Evolutionary conservation across 2,797 vertebrate genomes (phyloP).

Genomic region (Rousettus madagascariensis): DNA sequence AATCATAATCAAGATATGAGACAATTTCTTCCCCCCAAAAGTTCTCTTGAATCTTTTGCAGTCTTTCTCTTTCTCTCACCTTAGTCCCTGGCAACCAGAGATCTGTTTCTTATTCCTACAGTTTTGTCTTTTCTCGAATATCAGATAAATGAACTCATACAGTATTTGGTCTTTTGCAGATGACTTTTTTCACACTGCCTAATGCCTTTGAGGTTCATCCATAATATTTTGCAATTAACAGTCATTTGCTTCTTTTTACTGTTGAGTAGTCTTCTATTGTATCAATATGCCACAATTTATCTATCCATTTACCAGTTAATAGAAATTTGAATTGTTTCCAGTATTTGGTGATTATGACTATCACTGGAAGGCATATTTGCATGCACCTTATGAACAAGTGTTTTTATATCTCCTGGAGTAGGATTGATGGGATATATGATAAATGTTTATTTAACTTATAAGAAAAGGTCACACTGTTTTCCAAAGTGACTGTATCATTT

Average conservation of each 20-base stretch:
- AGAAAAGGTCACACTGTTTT: not conserved
- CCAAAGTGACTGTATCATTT: not conserved
- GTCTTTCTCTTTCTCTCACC: fast-evolving
- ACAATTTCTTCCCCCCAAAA: not conserved
- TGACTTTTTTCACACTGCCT: not conserved
- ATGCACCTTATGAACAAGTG: not conserved
- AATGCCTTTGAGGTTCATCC: not conserved
- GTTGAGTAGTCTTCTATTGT: not conserved
- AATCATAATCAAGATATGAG: not conserved
- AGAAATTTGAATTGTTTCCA: slow-evolving; percentile 5
- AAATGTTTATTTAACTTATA: not conserved
- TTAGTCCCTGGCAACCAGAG: not conserved
- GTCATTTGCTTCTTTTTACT: not conserved
- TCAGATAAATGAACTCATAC: not conserved
- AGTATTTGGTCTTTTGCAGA: not conserved
- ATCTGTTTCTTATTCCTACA: not conserved
- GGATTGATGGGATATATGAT: not conserved
- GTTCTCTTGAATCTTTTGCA: not conserved
- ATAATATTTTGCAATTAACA: not conserved
- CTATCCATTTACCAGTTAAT: not conserved
- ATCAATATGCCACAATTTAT: not conserved
- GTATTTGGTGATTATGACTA: not conserved
- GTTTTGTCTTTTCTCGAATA: not conserved
- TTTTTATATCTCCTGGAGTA: not conserved
- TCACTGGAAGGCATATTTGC: not conserved